Evolutionary conservation across 2,888 invertebrate genomes (phyloP), one percentile per base, ranked within the genome.

Genomic region (Plebejus argus): DNA sequence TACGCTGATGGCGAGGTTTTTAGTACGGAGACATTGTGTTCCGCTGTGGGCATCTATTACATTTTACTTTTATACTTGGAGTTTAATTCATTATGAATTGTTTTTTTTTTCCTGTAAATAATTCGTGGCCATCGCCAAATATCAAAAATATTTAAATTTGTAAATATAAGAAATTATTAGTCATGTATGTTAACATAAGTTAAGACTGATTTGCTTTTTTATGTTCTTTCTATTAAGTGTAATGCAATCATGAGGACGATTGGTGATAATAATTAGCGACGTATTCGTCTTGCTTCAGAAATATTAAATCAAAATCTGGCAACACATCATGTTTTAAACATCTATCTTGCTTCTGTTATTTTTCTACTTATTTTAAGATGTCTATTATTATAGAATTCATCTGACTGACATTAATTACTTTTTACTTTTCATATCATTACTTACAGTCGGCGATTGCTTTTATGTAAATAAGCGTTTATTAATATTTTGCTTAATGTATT

Each of bases 171-270:
- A 53, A 77, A 79, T 84, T 49, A 74, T 53, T 90, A 91, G 88
- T 86, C 83, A 84, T 91, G 91, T 86, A 84, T 85, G 82, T 90
- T 88, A 89, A 89, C 86, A 82, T 91, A 91, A 90, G 88, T 87
- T 92, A 90, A 93, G 93, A 93, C 93, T 93, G 93, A 93, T 91
- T 93, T 91, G 88, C 88, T 90, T 91, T 91, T 74, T 74, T 80
- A 80, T 77, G 81, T 78, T 81, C 81, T 76, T 61, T 81, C 79
- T 76, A 53, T 70, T 78, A 80, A 77, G 78, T 81, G 76, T 77
- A 80, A 79, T 80, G 75, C 75, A 79, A 77, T 80, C 76, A 78
- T 71, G 10, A 20, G 20, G 28, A 33, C 3, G 61, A 61, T 61
- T 23, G 61, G 23, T 61, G 58, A 20, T 58, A 58, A 39, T 39